Evolutionary conservation across 2,888 invertebrate genomes (phyloP), one percentile per base, ranked within the genome.

Genomic region (Glaucopsyche alexis): DNA sequence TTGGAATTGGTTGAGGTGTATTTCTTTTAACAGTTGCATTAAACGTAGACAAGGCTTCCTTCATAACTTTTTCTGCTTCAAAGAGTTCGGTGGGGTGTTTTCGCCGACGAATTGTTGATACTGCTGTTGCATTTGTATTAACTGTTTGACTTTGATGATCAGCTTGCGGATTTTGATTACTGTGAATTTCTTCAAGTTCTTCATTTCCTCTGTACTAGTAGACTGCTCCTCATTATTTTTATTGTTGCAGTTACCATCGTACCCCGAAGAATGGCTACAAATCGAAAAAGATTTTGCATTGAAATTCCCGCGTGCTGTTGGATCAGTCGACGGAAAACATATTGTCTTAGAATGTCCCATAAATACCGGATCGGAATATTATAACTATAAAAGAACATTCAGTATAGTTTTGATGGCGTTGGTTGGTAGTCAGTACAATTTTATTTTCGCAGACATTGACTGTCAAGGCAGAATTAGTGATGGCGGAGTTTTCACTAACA

Each of bases 381-480:
- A 75, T 42, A 80, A 80, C 72, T 79, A 79, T 72, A 80, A 78
- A 71, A 72, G 74, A 69, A 74, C 70, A 73, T 74, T 76, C 73
- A 78, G 78, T 74, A 76, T 75, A 75, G 78, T 81, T 45, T 76
- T 80, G 71, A 74, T 79, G 74, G 79, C 79, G 29, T 73, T 79
- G 71, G 78, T 75, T 73, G 79, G 78, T 74, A 69, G 75, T 50
- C 73, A 79, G 16, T 81, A 80, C 72, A 76, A 76, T 71, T 80
- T 78, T 74, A 72, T 78, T 52, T 79, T 74, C 72, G 75, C 78
- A 55, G 78, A 79, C 74, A 76, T 79, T 72, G 79, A 75, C 49
- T 73, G 74, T 40, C 75, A 76, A 70, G 77, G 77, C n/a, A 76
- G 78, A 75, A 72, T 73, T 47, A 72, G n/a, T n/a, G n/a, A n/a